Percentiles rank a stretch among this genome's conserved stretches.
These are phyloP conservation scores for Xenopus petersii DNA, from an alignment of 2,797 vertebrate genomes.

Conservation along the genomic window DNA sequence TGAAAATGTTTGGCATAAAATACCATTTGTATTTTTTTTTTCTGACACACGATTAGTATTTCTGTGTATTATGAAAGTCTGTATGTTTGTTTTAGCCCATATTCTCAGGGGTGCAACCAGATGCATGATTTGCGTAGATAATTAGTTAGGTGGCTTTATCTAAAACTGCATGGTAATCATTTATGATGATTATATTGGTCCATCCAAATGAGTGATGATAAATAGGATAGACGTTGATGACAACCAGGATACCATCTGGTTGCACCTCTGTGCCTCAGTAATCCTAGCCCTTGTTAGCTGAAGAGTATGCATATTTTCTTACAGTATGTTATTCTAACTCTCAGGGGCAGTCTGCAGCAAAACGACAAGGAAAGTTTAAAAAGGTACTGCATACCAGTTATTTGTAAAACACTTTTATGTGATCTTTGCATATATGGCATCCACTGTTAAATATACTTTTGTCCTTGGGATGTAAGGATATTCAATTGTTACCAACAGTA, in stretches of 20 bases:
- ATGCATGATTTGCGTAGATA: not conserved
- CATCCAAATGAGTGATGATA: not conserved
- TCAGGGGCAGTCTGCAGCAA: slow-evolving; percentile 99
- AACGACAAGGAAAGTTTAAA: slow-evolving; percentile 99
- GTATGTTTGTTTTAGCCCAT: not conserved
- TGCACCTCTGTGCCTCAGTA: slow-evolving; percentile 12
- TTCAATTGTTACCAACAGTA: no score
- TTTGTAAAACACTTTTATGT: slow-evolving; percentile 25
- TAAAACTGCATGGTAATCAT: not conserved
- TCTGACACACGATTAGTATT: no score
- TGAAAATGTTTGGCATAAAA: no score
- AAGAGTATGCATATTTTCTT: slow-evolving; percentile 89
- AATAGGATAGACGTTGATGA: not conserved
- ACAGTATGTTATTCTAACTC: slow-evolving; percentile 99
- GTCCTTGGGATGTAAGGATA: no score
- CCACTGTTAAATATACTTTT: no score
- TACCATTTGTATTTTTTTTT: no score
- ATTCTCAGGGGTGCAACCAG: slow-evolving; percentile 1
- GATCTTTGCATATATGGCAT: no score
- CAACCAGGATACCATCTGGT: not conserved
- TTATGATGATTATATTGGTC: not conserved
- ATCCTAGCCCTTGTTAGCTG: slow-evolving; percentile 44
- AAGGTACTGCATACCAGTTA: slow-evolving; percentile 97
- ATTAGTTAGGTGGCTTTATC: not conserved
- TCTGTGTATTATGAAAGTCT: no score